These are phyloP conservation scores for Argyresthia albistria DNA, from an alignment of 2,888 invertebrate species.

Conservation along the genomic window DNA sequence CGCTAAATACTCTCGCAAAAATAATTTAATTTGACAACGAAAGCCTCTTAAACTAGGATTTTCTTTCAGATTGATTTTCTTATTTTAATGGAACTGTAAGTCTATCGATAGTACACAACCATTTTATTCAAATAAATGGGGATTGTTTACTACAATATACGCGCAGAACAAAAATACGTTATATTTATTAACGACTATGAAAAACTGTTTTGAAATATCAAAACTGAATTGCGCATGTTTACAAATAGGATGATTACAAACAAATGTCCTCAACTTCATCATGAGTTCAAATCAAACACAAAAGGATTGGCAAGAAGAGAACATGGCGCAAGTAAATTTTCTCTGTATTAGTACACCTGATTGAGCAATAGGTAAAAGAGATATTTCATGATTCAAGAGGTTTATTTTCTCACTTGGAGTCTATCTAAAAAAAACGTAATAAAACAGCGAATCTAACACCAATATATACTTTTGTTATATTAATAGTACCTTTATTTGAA, in stretches of 20 bases:
- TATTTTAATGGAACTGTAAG: slow-evolving; percentile 12
- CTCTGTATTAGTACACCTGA: too few species aligned
- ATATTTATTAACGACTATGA: too few species aligned
- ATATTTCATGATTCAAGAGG: too few species aligned
- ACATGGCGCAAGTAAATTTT: too few species aligned
- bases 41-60: slow-evolving; percentile 25
- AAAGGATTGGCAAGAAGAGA: too few species aligned
- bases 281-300: too few species aligned
- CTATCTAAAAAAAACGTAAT: neutral
- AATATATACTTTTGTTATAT: neutral
- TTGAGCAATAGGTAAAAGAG: too few species aligned
- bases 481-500: neutral
- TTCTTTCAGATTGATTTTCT: neutral
- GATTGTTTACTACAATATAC: neutral
- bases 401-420: too few species aligned
- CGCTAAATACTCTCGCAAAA: slow-evolving; percentile 29
- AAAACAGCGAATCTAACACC: neutral
- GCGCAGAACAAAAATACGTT: neutral
- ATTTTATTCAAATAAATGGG: slow-evolving; percentile 29
- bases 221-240: too few species aligned
- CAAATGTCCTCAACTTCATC: too few species aligned
- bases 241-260: too few species aligned
- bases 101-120: slow-evolving; percentile 56
- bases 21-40: slow-evolving; percentile 29
- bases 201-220: too few species aligned